Evolutionary conservation across 1,140 invertebrate genomes (phyloP).

Genomic region (Papilio glaucus): DNA sequence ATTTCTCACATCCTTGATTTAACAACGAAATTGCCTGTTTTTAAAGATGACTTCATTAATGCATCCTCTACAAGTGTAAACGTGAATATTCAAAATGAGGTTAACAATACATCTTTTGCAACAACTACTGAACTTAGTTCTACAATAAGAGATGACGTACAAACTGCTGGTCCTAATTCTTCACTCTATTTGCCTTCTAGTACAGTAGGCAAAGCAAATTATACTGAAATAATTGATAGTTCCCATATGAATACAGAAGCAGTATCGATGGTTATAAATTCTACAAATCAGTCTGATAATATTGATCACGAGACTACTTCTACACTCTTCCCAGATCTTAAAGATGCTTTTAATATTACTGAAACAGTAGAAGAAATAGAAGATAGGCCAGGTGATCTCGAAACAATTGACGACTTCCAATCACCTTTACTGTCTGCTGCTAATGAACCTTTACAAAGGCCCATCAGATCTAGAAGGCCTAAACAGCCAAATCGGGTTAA

Average conservation of each 20-base stretch:
- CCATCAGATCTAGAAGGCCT: slow-evolving; percentile 67
- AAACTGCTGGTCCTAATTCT: background rate
- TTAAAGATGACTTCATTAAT: slow-evolving; percentile 38
- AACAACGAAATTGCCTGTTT: slow-evolving; percentile 62
- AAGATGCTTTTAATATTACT: slow-evolving; percentile 23
- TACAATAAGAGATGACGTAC: background rate
- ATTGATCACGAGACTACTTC: background rate
- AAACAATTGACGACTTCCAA: slow-evolving; percentile 65
- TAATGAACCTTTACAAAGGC: slow-evolving; percentile 69
- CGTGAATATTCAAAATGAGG: slow-evolving; percentile 18
- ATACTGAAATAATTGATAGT: slow-evolving; percentile 1
- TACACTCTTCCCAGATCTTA: background rate
- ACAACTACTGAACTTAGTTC: background rate
- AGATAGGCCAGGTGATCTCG: slow-evolving; percentile 27
- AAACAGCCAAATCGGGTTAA: slow-evolving; percentile 58
- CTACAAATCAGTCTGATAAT: slow-evolving; percentile 8
- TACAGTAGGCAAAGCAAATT: background rate
- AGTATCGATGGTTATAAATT: background rate
- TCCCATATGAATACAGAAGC: background rate
- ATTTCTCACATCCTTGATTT: slow-evolving; percentile 64
- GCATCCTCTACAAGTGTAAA: slow-evolving; percentile 9
- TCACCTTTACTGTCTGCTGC: slow-evolving; percentile 75
- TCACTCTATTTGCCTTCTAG: background rate
- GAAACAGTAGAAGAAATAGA: slow-evolving; percentile 34
- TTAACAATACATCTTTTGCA: slow-evolving; percentile 14